Conservation (phyloP, 2,113 vertebrate species). For the Leucopsar rothschildi region DNA sequence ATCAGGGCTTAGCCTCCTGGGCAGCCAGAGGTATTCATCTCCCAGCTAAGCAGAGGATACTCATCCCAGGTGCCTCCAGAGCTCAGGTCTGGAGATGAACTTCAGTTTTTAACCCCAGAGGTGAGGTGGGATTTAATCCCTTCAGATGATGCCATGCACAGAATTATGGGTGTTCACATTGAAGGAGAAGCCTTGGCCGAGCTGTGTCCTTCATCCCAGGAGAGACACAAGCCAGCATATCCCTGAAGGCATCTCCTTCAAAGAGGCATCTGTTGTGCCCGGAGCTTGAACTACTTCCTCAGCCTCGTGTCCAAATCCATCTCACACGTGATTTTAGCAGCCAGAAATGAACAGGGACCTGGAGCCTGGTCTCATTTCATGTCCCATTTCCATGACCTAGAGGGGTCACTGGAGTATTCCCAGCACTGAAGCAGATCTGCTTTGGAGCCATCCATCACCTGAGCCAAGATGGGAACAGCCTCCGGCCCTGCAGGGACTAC, state of each 20-base stretch:
- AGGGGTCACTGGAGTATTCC: background rate
- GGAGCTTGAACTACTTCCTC: background rate
- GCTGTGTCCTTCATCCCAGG: background rate
- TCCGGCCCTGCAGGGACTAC: fast-evolving
- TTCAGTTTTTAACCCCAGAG: background rate
- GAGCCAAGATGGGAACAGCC: background rate
- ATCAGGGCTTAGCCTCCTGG: background rate
- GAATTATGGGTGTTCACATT: fast-evolving
- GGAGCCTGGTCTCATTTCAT: background rate
- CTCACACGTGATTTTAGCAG: background rate
- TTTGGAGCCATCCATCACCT: background rate
- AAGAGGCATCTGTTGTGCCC: conserved; percentile 19
- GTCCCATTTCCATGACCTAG: background rate
- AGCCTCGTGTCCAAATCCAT: background rate
- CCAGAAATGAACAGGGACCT: background rate
- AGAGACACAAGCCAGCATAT: background rate
- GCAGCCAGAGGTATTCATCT: fast-evolving
- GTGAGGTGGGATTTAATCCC: background rate
- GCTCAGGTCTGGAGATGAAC: background rate
- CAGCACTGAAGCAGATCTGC: fast-evolving
- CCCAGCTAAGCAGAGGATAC: background rate
- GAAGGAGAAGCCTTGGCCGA: background rate
- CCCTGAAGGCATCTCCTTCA: conserved; percentile 25
- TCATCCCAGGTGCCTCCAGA: background rate
- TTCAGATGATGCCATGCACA: fast-evolving